Conservation (phyloP, 2,797 vertebrate species). For the Apogon talboti region DNA sequence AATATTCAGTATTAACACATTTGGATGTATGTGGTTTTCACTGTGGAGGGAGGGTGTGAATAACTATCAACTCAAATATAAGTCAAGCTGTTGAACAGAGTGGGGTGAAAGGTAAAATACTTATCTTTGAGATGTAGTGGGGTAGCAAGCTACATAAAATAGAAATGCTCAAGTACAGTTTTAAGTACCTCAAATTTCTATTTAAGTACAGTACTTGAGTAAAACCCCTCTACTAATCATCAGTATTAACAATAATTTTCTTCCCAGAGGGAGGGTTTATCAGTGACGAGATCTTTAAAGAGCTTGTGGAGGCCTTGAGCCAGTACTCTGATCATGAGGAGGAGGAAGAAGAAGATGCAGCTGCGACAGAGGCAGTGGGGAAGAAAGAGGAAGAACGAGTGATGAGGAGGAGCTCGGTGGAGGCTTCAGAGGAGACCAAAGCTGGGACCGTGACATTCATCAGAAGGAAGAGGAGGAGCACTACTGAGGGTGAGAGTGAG, state of each 20-base stretch:
- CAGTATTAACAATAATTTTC: too few relatives aligned
- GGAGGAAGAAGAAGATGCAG: conserved; percentile 86
- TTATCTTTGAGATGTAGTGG: too few relatives aligned
- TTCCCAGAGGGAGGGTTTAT: conserved; percentile 91
- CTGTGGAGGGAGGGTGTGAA: too few relatives aligned
- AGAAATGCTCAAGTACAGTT: background rate
- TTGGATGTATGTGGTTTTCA: too few relatives aligned
- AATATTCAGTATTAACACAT: too few relatives aligned
- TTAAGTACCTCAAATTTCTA: too few relatives aligned
- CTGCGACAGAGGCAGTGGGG: conserved; percentile 71
- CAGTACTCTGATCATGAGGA: conserved; percentile 94
- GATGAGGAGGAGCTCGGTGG: conserved; percentile 80
- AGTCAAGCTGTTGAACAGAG: too few relatives aligned
- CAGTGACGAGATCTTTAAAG: conserved; percentile 94
- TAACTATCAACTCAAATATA: too few relatives aligned
- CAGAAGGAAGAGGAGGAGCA: conserved; percentile 79
- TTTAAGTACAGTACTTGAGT: too few relatives aligned
- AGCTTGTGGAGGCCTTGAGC: conserved; percentile 93
- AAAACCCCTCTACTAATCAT: too few relatives aligned
- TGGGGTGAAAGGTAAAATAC: too few relatives aligned
- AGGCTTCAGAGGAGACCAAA: conserved; percentile 81
- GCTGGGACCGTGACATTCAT: conserved; percentile 54
- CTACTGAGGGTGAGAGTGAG: conserved; percentile 76
- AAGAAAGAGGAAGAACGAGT: conserved; percentile 82
- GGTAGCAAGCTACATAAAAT: background rate